Conservation (phyloP, 2,888 invertebrate species). For the Eulithis prunata region DNA sequence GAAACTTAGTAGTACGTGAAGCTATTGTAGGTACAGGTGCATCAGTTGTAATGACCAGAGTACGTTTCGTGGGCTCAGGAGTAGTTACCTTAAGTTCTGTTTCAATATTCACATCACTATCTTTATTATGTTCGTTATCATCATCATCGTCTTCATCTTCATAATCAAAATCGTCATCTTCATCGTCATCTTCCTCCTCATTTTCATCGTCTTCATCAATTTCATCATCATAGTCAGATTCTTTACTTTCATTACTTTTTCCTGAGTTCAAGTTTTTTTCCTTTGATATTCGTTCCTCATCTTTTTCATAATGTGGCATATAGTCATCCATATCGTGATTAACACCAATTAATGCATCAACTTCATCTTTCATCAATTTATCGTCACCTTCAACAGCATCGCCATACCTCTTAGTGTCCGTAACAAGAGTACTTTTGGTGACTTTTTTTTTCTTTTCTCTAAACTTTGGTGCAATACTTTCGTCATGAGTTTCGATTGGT, state of each 20-base stretch:
- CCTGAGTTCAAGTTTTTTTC: slow-evolving; percentile 42
- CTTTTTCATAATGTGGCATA: slow-evolving; percentile 69
- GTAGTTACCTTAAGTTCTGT: slow-evolving; percentile 51
- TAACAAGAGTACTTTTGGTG: slow-evolving; percentile 73
- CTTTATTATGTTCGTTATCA: slow-evolving; percentile 42
- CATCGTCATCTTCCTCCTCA: slow-evolving; percentile 45
- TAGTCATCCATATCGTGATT: slow-evolving; percentile 72
- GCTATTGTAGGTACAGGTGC: slow-evolving; percentile 60
- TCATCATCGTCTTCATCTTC: slow-evolving; percentile 37
- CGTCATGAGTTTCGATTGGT: slow-evolving; percentile 12
- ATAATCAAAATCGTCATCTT: slow-evolving; percentile 46
- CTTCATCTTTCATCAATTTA: slow-evolving; percentile 66
- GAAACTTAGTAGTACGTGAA: slow-evolving; percentile 47
- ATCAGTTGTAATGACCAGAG: slow-evolving; percentile 65
- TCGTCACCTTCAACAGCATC: slow-evolving; percentile 54
- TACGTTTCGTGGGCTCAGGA: slow-evolving; percentile 65
- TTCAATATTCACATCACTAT: slow-evolving; percentile 42
- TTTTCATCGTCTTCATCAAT: slow-evolving; percentile 44
- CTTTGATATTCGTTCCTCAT: slow-evolving; percentile 45
- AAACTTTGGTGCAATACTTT: slow-evolving; percentile 56
- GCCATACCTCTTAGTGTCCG: slow-evolving; percentile 74
- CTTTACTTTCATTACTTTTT: slow-evolving; percentile 33
- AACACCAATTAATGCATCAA: slow-evolving; percentile 71
- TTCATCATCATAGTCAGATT: slow-evolving; percentile 42
- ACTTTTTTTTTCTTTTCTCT: slow-evolving; percentile 75